Evolutionary conservation across 92 coral and sea anemone species (phyloP).

Genomic region (Phenganax stokvisi): DNA sequence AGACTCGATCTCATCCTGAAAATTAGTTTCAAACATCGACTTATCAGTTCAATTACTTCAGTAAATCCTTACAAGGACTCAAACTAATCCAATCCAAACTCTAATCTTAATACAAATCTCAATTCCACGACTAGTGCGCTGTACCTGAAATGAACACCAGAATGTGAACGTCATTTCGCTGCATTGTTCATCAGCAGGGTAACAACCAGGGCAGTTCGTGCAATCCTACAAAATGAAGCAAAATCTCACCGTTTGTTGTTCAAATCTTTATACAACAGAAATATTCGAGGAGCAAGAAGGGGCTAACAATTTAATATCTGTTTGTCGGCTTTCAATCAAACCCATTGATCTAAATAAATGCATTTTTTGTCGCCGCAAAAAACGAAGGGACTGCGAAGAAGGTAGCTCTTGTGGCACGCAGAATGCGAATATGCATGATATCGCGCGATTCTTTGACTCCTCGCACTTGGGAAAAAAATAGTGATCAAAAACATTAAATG

Average conservation of each 20-base stretch:
- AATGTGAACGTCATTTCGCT: constrained; percentile 95
- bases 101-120: not conserved
- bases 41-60: too few species aligned
- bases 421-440: not conserved
- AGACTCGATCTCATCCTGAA: constrained; percentile 70
- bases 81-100: too few species aligned
- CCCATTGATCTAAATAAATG: not conserved
- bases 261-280: not conserved
- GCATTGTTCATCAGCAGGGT: constrained; percentile 91
- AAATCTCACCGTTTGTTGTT: not conserved
- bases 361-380: too few species aligned
- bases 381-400: not conserved
- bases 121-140: not conserved
- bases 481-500: not conserved
- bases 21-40: not conserved
- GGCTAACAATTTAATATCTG: not conserved
- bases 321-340: not conserved
- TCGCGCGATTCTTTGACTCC: too few species aligned
- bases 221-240: constrained; percentile 56
- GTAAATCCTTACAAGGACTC: too few species aligned
- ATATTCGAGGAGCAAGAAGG: not conserved
- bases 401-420: not conserved
- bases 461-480: too few species aligned
- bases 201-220: constrained; percentile 90
- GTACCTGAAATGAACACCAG: constrained; percentile 88